A percentile compares a stretch with the other conserved stretches of the same genome.
Conservation (phyloP, 2,113 vertebrate species). For the Stictonetta naevosa region DNA sequence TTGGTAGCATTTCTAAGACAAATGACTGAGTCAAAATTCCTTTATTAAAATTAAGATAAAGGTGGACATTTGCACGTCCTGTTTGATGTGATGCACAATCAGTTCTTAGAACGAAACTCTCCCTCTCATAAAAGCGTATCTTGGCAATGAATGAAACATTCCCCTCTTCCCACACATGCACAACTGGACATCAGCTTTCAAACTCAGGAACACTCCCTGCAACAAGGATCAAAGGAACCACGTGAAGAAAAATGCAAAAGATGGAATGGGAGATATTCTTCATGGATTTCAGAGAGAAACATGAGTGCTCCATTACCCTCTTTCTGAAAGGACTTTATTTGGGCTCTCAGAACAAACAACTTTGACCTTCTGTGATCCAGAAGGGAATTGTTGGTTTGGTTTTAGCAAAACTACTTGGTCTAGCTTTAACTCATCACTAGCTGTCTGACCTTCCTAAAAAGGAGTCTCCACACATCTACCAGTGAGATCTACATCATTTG, state of each 20-base stretch:
- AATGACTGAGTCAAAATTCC: not conserved
- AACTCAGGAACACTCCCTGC: not conserved
- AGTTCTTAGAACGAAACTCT: not conserved
- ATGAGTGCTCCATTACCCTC: not conserved
- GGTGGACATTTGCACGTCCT: not conserved
- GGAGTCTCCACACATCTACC: not conserved
- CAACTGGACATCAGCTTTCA: slow-evolving; percentile 28
- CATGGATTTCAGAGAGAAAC: not conserved
- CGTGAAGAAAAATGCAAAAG: not conserved
- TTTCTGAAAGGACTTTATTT: not conserved
- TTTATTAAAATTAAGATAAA: not conserved
- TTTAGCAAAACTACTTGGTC: not conserved
- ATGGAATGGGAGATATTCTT: slow-evolving; percentile 13
- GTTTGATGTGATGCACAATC: not conserved
- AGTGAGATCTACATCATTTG: not conserved
- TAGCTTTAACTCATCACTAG: not conserved
- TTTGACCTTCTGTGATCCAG: not conserved
- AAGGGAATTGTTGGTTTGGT: not conserved
- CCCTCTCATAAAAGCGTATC: slow-evolving; percentile 26
- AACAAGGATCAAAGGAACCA: slow-evolving; percentile 34
- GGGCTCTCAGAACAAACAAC: not conserved
- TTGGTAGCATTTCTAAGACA: not conserved
- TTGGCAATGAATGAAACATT: slow-evolving; percentile 38
- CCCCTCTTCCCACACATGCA: slow-evolving; percentile 16
- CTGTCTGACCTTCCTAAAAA: not conserved